These are phyloP conservation scores for Phalacrocorax pelagicus DNA, from an alignment of 2,113 vertebrate genomes.

Conservation along the genomic window DNA sequence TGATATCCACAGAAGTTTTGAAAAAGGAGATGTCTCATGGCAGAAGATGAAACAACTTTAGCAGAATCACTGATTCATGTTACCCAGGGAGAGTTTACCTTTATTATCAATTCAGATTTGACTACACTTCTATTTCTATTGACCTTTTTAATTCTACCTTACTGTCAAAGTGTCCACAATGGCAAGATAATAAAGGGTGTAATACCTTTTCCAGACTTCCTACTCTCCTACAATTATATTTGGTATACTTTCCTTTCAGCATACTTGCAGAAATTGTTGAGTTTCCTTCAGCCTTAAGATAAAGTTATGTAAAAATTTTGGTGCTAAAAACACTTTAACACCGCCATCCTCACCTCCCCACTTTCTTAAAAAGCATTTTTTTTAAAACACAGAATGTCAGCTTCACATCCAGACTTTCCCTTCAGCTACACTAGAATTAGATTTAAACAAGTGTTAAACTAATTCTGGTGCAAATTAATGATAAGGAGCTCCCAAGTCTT, in stretches of 20 bases:
- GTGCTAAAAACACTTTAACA: neutral
- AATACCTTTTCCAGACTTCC: neutral
- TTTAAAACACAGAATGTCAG: neutral
- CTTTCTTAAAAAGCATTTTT: neutral
- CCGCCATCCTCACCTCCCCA: accelerated
- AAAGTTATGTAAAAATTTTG: neutral
- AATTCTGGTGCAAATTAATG: neutral
- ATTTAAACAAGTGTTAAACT: neutral
- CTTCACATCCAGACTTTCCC: neutral
- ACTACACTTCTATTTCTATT: neutral
- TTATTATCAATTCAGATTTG: neutral
- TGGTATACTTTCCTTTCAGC: neutral
- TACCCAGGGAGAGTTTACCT: neutral
- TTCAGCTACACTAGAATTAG: neutral
- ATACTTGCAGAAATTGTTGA: neutral
- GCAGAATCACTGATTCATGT: neutral
- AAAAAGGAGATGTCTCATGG: neutral
- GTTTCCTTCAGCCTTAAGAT: neutral
- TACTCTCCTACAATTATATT: neutral
- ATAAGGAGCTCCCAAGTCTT: neutral
- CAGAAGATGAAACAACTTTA: neutral
- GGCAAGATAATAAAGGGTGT: neutral
- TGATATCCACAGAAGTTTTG: neutral
- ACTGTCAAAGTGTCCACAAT: neutral
- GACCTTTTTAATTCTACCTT: neutral